Base-by-base conservation (phyloP, 1,140 invertebrate species). In the Lepidotrigona ventralis region DNA sequence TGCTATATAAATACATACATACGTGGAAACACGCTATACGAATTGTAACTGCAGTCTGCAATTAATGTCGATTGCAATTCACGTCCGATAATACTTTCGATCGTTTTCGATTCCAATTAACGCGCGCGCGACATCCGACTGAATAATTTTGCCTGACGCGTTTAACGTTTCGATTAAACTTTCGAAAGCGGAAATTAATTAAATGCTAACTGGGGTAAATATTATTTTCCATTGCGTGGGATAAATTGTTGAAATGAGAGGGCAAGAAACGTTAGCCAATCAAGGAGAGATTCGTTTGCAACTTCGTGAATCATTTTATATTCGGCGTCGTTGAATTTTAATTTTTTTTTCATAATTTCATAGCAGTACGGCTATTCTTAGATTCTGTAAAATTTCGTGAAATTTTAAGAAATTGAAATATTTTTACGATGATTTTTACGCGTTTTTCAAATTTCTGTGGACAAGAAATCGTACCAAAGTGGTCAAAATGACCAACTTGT, bases 51-150 rank as follows among this genome's bases (percentile, higher is more conserved):
- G 15, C 9, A 29, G 12, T 46, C 12, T 15, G 0, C 63, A 39
- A 79, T 81, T 54, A 66, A 66, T 60, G 19, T 23, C 71, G 21
- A 15, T 6, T 12, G 33, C 39, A 54, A 19, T 74, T 74, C 46
- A 39, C 4, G 46, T n/a, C 23, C 11, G 11, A n/a, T 15, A 60
- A 71, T n/a, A 53, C 23, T 81, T 74, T 64, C 46, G 9, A 54
- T 74, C 71, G 60, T 63, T 75, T 56, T 54, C 12, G 33, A 9
- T 70, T 81, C 26, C 58, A 74, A 81, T 81, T 74, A 73, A 12
- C 53, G 21, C 8, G 8, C 12, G 0, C 39, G 39, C 39, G 33
- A 2, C 23, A 6, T 26, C 2, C 6, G 21, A 0, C 14, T 75
- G n/a, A 26, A 73, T 69, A 1, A 69, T 69, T 69, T 39, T 8